Conservation (phyloP, 2,113 vertebrate genomes). For the Mirza zaza region DNA sequence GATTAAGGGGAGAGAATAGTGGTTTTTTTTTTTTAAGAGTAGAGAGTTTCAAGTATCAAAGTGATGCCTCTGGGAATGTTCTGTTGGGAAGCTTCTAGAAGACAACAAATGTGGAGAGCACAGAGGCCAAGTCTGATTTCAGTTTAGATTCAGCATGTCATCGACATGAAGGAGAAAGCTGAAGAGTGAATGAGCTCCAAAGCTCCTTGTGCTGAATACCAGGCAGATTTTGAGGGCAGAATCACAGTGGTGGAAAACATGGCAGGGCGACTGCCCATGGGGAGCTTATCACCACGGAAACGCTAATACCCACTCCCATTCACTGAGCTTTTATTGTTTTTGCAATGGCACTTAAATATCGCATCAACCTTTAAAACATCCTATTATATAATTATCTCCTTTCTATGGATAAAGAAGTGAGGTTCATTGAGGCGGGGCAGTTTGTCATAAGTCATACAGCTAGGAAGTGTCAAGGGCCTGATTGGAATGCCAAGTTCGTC, state of each 20-base stretch:
- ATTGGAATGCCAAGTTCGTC: background rate
- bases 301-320: background rate
- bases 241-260: background rate
- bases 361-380: background rate
- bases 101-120: background rate
- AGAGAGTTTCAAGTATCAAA: background rate
- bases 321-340: background rate
- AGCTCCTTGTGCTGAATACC: background rate
- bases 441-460: background rate
- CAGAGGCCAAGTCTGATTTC: background rate
- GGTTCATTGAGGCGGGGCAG: background rate
- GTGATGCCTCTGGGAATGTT: background rate
- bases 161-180: background rate
- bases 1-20: background rate
- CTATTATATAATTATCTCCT: background rate
- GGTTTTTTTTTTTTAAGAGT: background rate
- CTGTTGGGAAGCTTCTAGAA: background rate
- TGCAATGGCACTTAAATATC: background rate
- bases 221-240: background rate
- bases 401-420: background rate
- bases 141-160: background rate
- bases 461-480: background rate
- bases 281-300: background rate
- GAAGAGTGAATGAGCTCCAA: background rate
- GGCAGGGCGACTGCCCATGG: background rate